Conservation (phyloP, 2,888 invertebrate species). For the Xylota segnis region DNA sequence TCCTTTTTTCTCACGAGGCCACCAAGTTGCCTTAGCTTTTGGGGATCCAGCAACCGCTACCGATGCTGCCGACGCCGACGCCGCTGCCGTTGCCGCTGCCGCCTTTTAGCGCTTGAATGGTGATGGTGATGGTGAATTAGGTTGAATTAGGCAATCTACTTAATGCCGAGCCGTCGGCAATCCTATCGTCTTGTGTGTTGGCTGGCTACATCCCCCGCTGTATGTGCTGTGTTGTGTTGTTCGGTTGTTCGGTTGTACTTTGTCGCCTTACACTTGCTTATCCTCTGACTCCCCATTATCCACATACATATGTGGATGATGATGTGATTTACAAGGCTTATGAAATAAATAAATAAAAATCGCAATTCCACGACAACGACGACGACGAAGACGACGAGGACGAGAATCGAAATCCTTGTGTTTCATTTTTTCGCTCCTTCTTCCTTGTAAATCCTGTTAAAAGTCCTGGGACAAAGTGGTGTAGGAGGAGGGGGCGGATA, state of each 20-base stretch:
- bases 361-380: conserved; percentile 49
- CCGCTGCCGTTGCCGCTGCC: conserved; percentile 4
- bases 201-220: background rate
- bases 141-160: conserved; percentile 75
- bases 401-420: conserved; percentile 52
- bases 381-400: conserved; percentile 5
- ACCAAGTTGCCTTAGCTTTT: conserved; percentile 39
- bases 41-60: conserved; percentile 45
- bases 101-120: conserved; percentile 54
- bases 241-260: conserved; percentile 48
- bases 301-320: conserved; percentile 63
- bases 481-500: background rate
- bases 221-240: conserved; percentile 19
- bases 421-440: conserved; percentile 16
- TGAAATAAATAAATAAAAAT: conserved; percentile 73
- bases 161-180: conserved; percentile 68
- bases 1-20: conserved; percentile 32
- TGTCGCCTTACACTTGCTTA: conserved; percentile 65
- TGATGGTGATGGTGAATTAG: conserved; percentile 69
- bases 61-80: too few species aligned
- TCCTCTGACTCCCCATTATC: conserved; percentile 32
- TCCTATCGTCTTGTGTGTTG: conserved; percentile 46
- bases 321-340: conserved; percentile 75
- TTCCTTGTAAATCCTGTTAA: conserved; percentile 15
- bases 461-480: conserved; percentile 12